Evolutionary conservation across 2,113 vertebrate species (phyloP).

Genomic region (Uropsilus gracilis): DNA sequence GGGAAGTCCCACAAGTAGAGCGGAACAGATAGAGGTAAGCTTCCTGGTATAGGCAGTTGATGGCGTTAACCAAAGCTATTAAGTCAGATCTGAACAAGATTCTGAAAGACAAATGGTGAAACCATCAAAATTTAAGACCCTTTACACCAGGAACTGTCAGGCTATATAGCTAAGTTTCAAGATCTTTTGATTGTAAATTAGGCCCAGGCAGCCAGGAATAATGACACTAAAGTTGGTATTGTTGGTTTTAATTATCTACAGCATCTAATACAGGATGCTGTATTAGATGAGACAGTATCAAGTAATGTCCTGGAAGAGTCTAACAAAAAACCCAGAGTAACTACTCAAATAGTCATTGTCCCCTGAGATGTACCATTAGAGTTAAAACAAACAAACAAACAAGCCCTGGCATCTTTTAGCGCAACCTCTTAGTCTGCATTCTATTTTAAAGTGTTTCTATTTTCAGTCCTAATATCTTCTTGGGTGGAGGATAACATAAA

Average conservation of each 20-base stretch:
- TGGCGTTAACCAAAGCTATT: background rate
- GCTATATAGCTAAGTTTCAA: background rate
- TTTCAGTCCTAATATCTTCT: constrained; percentile 2
- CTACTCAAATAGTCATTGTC: background rate
- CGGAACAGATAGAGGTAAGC: constrained; percentile 28
- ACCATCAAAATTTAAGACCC: background rate
- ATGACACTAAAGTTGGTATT: background rate
- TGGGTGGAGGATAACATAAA: background rate
- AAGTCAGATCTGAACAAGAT: background rate
- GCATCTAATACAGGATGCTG: background rate
- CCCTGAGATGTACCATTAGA: background rate
- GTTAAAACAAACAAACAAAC: background rate
- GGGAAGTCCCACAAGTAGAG: constrained; percentile 56
- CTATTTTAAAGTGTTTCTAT: background rate
- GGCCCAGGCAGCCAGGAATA: too few species aligned
- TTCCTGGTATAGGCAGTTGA: background rate
- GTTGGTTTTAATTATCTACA: background rate
- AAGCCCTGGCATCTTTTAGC: background rate
- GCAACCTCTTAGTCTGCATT: background rate
- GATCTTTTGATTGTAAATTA: constrained; percentile 16
- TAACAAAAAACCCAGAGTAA: background rate
- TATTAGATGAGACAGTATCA: background rate
- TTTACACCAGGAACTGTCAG: background rate
- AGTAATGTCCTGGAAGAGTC: background rate
- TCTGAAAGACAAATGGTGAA: background rate